These are phyloP conservation scores for Stichopus horrens DNA, from an alignment of 53 echinoderm and acorn worm species.

Conservation along the genomic window DNA sequence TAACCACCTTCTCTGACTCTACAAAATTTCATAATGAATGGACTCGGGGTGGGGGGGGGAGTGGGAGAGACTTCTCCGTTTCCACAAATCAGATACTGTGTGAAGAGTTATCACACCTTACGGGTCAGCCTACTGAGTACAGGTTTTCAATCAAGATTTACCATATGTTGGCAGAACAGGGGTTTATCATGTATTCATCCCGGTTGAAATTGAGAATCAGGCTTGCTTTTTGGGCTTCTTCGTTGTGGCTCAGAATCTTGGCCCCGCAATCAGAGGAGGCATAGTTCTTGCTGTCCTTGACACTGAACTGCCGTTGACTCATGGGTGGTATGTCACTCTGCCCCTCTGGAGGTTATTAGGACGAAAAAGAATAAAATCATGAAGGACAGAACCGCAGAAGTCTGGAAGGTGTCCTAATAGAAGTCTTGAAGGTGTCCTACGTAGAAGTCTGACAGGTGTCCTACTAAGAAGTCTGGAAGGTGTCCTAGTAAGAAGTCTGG, in stretches of 20 bases:
- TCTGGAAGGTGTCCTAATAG: too few relatives aligned
- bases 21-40: too few relatives aligned
- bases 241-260: constrained; percentile 78
- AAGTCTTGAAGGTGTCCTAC: too few relatives aligned
- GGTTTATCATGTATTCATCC: constrained; percentile 94
- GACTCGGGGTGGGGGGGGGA: too few relatives aligned
- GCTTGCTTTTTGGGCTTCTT: constrained; percentile 79
- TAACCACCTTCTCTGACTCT: too few relatives aligned
- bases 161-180: constrained; percentile 93
- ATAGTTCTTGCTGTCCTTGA: constrained; percentile 91
- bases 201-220: constrained; percentile 80
- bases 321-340: constrained; percentile 8
- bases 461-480: not conserved
- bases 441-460: too few relatives aligned
- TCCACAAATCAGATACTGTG: too few relatives aligned
- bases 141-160: constrained; percentile 40
- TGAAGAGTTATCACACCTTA: too few relatives aligned
- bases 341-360: not conserved
- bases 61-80: too few relatives aligned
- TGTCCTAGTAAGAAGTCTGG: not conserved
- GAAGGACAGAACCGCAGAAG: not conserved
- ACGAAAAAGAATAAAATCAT: not conserved
- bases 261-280: constrained; percentile 90
- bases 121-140: not conserved
- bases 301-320: not conserved